Percentiles rank a stretch among this genome's conserved stretches.
Conservation (phyloP, 2,888 invertebrate genomes). For the Caenorhabditis uteleia region DNA sequence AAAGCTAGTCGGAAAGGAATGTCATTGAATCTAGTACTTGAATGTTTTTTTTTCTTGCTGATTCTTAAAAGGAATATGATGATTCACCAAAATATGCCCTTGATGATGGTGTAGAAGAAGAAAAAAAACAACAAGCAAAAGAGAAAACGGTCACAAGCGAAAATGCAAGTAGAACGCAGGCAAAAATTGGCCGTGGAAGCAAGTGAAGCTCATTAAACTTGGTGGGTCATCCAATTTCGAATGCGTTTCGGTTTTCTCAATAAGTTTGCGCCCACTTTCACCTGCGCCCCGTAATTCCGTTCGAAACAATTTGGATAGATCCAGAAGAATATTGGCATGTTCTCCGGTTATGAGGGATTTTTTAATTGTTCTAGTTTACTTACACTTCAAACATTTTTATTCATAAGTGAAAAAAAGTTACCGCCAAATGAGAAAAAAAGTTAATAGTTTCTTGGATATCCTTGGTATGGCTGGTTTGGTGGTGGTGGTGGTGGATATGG, state of each 20-base stretch:
- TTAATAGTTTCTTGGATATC: constrained; percentile 22
- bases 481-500: constrained; percentile 20
- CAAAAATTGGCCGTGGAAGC: no score
- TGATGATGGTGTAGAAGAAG: no score
- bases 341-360: neutral
- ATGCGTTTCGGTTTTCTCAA: no score
- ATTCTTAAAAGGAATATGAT: constrained; percentile 9
- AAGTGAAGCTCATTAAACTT: no score
- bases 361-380: neutral
- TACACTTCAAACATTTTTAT: neutral
- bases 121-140: no score
- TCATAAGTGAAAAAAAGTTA: neutral
- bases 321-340: neutral
- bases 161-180: no score
- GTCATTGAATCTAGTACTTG: neutral
- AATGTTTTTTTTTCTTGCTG: neutral
- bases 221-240: no score
- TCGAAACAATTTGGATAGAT: neutral
- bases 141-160: no score
- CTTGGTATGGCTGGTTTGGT: constrained; percentile 12
- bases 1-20: no score
- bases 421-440: neutral
- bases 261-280: no score
- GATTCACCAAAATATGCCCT: no score
- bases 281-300: no score